Conservation (phyloP, 2,113 vertebrate species). For the Gadus chalcogrammus region DNA sequence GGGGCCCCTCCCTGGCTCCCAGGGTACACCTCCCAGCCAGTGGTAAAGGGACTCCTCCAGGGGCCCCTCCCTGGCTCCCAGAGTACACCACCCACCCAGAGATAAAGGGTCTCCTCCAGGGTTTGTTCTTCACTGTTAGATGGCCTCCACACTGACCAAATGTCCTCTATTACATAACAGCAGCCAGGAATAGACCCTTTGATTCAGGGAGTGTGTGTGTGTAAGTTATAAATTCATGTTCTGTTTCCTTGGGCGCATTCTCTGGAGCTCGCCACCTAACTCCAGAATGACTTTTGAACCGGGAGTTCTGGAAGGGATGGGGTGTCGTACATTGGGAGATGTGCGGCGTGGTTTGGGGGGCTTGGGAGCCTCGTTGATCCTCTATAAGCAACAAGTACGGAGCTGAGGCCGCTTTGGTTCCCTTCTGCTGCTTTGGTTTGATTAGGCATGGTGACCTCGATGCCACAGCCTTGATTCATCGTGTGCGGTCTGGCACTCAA, state of each 20-base stretch:
- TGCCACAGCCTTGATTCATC: no score
- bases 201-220: slow-evolving; percentile 6
- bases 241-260: slow-evolving; percentile 16
- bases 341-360: slow-evolving; percentile 20
- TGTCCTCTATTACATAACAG: slow-evolving; percentile 33
- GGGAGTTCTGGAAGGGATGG: no score
- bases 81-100: slow-evolving; percentile 3
- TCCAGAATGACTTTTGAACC: no score
- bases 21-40: background rate
- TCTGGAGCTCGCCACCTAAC: background rate
- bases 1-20: background rate
- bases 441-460: no score
- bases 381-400: slow-evolving; percentile 2
- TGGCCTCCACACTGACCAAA: slow-evolving; percentile 26
- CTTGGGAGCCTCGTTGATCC: slow-evolving; percentile 18
- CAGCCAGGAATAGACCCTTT: slow-evolving; percentile 11
- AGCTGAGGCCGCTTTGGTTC: background rate
- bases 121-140: background rate
- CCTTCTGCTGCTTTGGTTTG: background rate
- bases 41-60: background rate
- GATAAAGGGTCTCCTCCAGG: background rate
- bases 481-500: no score
- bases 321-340: no score
- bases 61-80: background rate
- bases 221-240: background rate